Evolutionary conservation across 1,140 invertebrate species (phyloP).

Genomic region (Sminthurides bifidus): DNA sequence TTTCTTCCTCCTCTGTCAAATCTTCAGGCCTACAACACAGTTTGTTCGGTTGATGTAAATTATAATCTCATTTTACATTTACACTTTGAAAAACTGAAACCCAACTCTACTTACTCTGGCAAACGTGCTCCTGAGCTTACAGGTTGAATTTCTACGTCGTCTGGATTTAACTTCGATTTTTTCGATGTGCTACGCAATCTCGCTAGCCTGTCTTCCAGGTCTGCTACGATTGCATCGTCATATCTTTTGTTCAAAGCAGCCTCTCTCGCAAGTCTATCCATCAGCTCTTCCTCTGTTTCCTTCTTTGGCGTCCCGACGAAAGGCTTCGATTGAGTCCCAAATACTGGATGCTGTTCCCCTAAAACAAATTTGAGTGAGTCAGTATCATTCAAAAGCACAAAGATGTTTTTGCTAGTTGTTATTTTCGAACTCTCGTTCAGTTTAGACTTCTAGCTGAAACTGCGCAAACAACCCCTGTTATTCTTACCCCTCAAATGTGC

Average conservation of each 20-base stretch:
- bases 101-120: too few species aligned
- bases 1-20: constrained; percentile 21
- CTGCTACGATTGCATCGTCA: constrained; percentile 8
- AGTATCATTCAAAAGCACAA: too few species aligned
- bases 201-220: constrained; percentile 25
- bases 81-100: too few species aligned
- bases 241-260: constrained; percentile 40
- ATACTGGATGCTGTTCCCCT: constrained; percentile 9
- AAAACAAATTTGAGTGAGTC: background rate
- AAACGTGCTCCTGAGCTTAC: constrained; percentile 1
- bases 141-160: background rate
- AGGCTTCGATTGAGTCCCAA: constrained; percentile 32
- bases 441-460: background rate
- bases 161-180: background rate
- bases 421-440: background rate
- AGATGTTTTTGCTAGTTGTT: too few species aligned
- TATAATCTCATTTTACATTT: too few species aligned
- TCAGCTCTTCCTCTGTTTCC: constrained; percentile 48
- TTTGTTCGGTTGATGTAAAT: too few species aligned
- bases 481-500: constrained; percentile 30
- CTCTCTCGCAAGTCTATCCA: constrained; percentile 48
- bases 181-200: constrained; percentile 6
- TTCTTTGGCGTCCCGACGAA: constrained; percentile 40
- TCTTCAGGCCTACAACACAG: constrained; percentile 15
- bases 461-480: background rate